These are phyloP conservation scores for Nasonia longicornis DNA, from an alignment of 1,140 invertebrate genomes.

Conservation along the genomic window DNA sequence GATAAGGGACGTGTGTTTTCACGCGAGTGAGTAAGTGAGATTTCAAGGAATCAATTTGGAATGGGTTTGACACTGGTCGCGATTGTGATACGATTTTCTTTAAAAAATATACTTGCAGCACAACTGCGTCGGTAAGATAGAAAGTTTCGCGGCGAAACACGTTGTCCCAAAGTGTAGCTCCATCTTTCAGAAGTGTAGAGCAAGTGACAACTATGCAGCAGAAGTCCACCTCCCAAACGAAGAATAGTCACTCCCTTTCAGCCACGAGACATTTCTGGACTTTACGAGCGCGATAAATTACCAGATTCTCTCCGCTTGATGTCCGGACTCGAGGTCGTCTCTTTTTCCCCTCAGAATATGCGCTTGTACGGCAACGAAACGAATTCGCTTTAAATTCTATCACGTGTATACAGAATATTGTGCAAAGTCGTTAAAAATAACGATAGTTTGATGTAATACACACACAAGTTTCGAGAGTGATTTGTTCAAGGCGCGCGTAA, in stretches of 20 bases:
- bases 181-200: not conserved
- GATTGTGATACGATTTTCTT: too few species aligned
- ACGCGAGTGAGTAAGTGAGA: too few species aligned
- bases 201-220: not conserved
- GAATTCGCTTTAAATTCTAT: not conserved
- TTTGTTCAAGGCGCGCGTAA: not conserved
- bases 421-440: not conserved
- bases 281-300: constrained; percentile 17
- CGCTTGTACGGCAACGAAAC: not conserved
- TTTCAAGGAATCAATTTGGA: not conserved
- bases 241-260: not conserved
- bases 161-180: not conserved
- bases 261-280: not conserved
- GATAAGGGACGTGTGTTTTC: too few species aligned
- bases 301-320: not conserved
- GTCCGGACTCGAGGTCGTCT: not conserved
- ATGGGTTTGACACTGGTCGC: too few species aligned
- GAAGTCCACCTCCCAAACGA: not conserved
- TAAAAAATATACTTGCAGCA: too few species aligned
- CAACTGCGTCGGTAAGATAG: not conserved
- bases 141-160: too few species aligned
- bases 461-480: not conserved
- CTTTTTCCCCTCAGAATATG: not conserved
- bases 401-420: too few species aligned
- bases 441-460: not conserved